Conservation (phyloP, 2,888 invertebrate genomes). For the Drosophila leonis region DNA sequence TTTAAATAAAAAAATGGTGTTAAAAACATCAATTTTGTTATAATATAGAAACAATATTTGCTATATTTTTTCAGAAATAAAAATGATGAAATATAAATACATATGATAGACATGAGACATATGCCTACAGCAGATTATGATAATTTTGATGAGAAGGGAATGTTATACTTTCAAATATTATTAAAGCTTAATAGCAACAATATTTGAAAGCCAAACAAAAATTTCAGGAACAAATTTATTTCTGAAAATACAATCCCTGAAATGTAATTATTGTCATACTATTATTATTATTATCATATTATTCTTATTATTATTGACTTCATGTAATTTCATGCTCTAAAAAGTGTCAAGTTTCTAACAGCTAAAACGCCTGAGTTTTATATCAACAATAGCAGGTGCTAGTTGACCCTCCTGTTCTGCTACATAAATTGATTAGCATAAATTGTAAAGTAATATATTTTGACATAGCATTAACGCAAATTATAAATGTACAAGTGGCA, state of each 20-base stretch:
- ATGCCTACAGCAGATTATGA: too few relatives aligned
- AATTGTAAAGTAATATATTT: conserved; percentile 22
- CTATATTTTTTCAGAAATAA: too few relatives aligned
- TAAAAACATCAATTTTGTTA: not conserved
- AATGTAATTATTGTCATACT: not conserved
- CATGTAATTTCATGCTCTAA: too few relatives aligned
- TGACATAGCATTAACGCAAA: conserved; percentile 9
- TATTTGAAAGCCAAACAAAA: too few relatives aligned
- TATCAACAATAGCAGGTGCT: not conserved
- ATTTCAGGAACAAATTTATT: too few relatives aligned
- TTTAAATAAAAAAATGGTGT: not conserved
- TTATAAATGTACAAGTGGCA: conserved; percentile 11
- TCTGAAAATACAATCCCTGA: too few relatives aligned
- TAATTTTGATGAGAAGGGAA: too few relatives aligned
- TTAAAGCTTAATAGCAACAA: too few relatives aligned
- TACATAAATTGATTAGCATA: not conserved
- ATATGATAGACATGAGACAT: too few relatives aligned
- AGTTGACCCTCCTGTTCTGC: not conserved
- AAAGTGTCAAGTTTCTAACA: not conserved
- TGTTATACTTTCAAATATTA: too few relatives aligned
- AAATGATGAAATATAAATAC: too few relatives aligned
- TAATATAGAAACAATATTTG: not conserved
- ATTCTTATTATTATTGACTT: too few relatives aligned
- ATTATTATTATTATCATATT: not conserved
- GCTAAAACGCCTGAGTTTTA: rapidly evolving